Evolutionary conservation across 64 coral and sea anemone species (phyloP).

Genomic region (Montipora capricornis): DNA sequence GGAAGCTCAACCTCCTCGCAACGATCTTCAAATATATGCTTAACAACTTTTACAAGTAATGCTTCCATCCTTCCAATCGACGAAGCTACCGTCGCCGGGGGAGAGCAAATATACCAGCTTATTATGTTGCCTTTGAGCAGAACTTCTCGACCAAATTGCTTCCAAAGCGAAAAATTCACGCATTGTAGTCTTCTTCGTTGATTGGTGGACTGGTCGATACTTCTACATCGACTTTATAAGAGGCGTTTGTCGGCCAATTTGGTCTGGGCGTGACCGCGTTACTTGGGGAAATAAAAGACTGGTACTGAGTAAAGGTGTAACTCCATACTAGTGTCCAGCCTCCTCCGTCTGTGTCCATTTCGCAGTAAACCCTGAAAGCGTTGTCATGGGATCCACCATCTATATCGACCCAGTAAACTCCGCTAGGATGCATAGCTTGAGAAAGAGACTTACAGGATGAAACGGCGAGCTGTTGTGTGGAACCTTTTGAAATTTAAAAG

Average conservation of each 20-base stretch:
- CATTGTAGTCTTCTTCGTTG: constrained; percentile 66
- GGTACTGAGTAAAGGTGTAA: constrained; percentile 7
- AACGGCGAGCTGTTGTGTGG: neutral
- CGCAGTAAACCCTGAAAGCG: constrained; percentile 40
- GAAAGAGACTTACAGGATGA: neutral
- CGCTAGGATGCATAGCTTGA: neutral
- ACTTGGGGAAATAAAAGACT: neutral
- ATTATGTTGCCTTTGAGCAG: constrained; percentile 63
- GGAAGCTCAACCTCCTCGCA: neutral
- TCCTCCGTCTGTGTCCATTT: constrained; percentile 22
- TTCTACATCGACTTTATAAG: neutral
- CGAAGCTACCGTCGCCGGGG: constrained; percentile 33
- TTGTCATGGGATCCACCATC: constrained; percentile 32
- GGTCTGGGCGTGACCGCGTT: constrained; percentile 18
- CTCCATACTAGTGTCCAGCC: constrained; percentile 41
- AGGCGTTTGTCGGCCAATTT: neutral
- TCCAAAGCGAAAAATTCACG: constrained; percentile 68
- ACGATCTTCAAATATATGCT: neutral
- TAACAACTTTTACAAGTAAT: constrained; percentile 26
- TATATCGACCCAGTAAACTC: constrained; percentile 33
- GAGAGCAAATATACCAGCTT: constrained; percentile 66
- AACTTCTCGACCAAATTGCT: constrained; percentile 51
- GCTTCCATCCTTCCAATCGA: constrained; percentile 48
- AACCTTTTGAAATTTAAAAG: neutral
- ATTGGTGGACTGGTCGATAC: constrained; percentile 1